phyloP scores from a whole-genome alignment of 2,113 vertebrate species.

The Dasyornis broadbenti region DNA sequence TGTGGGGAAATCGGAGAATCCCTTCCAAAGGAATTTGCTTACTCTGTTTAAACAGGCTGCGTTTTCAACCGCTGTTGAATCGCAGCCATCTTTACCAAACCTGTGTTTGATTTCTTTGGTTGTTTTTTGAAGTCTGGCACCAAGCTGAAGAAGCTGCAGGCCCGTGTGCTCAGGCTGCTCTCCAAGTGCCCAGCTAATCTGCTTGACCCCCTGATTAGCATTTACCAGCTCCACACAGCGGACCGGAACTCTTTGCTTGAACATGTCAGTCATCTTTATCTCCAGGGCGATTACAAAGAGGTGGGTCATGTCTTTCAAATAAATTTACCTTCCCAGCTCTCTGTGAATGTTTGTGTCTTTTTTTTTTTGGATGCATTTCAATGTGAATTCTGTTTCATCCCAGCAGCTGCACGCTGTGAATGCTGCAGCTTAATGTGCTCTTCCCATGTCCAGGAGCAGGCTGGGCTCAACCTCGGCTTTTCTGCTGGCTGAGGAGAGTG shows the following conservation, averaged over 20 bases:
- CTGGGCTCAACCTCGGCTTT: background rate
- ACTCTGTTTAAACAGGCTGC: constrained; percentile 16
- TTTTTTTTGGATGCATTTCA: constrained; percentile 46
- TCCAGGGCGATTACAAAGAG: constrained; percentile 64
- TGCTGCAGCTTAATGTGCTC: background rate
- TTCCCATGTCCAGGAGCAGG: background rate
- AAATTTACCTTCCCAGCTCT: constrained; percentile 32
- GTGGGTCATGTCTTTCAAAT: constrained; percentile 46
- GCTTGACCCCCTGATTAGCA: constrained; percentile 47
- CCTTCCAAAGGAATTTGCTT: constrained; percentile 18
- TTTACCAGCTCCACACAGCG: constrained; percentile 61
- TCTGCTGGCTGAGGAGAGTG: background rate
- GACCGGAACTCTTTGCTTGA: constrained; percentile 46
- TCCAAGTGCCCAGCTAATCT: constrained; percentile 29
- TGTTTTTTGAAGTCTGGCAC: constrained; percentile 5
- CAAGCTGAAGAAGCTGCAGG: constrained; percentile 41
- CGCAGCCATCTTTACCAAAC: background rate
- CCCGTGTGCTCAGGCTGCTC: constrained; percentile 3
- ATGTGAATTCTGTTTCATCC: background rate
- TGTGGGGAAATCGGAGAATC: constrained; percentile 15
- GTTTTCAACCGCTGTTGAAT: background rate
- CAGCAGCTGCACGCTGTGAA: constrained; percentile 30
- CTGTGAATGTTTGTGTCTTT: background rate
- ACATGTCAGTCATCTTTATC: constrained; percentile 29
- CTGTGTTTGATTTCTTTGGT: background rate